Conservation (phyloP, 2,888 invertebrate species). For the Caenorhabditis doughertyi region DNA sequence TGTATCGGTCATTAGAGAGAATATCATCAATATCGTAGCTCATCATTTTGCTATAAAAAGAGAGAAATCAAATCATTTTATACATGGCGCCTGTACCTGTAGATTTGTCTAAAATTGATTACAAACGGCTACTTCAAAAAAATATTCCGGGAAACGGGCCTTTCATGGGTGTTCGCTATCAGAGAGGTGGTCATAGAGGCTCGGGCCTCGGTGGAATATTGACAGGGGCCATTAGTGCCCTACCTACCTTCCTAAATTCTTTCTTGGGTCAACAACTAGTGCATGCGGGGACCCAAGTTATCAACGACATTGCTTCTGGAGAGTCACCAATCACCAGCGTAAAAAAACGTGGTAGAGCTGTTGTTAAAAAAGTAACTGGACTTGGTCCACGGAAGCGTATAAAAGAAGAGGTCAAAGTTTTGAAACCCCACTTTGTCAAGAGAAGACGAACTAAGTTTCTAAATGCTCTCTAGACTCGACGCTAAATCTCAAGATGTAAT, state of each 20-base stretch:
- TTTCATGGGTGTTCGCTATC: conserved; percentile 13
- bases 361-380: background rate
- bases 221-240: background rate
- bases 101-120: conserved; percentile 26
- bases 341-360: conserved; percentile 9
- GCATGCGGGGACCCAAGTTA: background rate
- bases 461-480: conserved; percentile 24
- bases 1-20: background rate
- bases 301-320: conserved; percentile 2
- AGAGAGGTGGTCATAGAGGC: conserved; percentile 27
- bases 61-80: background rate
- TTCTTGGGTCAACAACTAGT: conserved; percentile 7
- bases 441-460: too few relatives aligned
- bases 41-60: conserved; percentile 23
- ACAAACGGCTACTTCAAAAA: background rate
- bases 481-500: conserved; percentile 24
- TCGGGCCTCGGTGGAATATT: conserved; percentile 11
- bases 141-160: conserved; percentile 16
- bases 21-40: conserved; percentile 13
- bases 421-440: conserved; percentile 15
- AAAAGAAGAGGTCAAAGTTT: conserved; percentile 1
- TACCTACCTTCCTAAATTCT: conserved; percentile 14
- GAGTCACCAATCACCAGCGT: background rate
- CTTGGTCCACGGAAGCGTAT: conserved; percentile 2
- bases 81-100: conserved; percentile 27